A percentile compares a stretch with the other conserved stretches of the same genome.
phyloP scores from a whole-genome alignment of 2,797 vertebrate species.

The Onychomys torridus region DNA sequence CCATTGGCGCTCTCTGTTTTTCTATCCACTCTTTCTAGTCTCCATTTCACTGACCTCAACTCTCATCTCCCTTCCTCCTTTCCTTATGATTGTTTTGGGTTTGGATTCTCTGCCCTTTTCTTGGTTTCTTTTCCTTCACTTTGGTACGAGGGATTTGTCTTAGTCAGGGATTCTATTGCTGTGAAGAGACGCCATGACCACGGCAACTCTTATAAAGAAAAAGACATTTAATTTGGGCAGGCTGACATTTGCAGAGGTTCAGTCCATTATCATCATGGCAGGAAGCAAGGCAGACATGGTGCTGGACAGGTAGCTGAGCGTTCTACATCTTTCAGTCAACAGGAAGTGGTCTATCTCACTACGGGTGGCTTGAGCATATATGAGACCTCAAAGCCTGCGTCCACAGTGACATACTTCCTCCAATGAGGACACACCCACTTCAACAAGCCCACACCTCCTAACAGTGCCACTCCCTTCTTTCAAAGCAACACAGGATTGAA shows the following conservation, averaged over 20 bases:
- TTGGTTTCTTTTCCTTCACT: not conserved
- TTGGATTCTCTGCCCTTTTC: not conserved
- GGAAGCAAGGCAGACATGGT: not conserved
- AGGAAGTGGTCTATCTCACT: not conserved
- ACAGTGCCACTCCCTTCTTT: not conserved
- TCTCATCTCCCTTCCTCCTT: not conserved
- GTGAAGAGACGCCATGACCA: not conserved
- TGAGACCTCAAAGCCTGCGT: not conserved
- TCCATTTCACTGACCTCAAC: not conserved
- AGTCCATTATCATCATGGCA: not conserved
- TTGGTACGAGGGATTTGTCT: not conserved
- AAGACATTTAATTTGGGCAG: not conserved
- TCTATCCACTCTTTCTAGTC: not conserved
- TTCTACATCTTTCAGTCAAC: not conserved
- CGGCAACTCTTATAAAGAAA: not conserved
- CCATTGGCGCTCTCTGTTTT: not conserved
- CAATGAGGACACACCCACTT: not conserved
- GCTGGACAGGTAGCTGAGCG: not conserved
- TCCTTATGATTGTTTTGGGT: not conserved
- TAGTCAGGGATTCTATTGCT: not conserved
- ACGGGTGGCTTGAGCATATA: not conserved
- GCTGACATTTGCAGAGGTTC: not conserved
- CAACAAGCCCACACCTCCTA: not conserved
- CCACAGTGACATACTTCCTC: not conserved
- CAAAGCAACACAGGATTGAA: not conserved